Conservation (phyloP, 1,140 invertebrate genomes). For the Thalassaphorura encarpata region DNA sequence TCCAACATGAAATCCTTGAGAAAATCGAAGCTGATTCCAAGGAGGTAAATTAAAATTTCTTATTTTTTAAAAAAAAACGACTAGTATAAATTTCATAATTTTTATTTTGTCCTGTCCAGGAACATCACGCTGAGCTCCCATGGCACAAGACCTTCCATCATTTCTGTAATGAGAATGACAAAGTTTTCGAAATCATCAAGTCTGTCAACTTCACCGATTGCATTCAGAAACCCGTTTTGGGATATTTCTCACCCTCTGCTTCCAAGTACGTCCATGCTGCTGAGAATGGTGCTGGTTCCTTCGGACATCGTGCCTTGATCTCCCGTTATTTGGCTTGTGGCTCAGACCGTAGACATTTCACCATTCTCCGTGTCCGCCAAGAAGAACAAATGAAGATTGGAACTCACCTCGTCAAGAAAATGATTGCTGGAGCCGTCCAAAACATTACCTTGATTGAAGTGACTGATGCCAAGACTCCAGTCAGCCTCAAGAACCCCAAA, state of each 20-base stretch:
- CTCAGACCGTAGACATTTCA: constrained; percentile 20
- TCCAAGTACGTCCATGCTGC: constrained; percentile 21
- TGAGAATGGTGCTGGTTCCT: constrained; percentile 26
- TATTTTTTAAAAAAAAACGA: background rate
- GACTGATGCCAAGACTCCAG: background rate
- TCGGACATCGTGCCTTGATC: constrained; percentile 19
- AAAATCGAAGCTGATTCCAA: background rate
- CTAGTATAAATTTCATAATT: background rate
- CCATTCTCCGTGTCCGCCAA: constrained; percentile 25
- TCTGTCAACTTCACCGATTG: constrained; percentile 33
- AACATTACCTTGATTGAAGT: constrained; percentile 23
- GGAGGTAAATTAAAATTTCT: background rate
- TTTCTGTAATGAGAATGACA: constrained; percentile 28
- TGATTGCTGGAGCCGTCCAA: constrained; percentile 19
- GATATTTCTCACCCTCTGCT: constrained; percentile 19
- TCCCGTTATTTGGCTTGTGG: constrained; percentile 28
- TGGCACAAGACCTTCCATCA: constrained; percentile 28
- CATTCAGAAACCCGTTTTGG: constrained; percentile 28
- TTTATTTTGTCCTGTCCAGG: background rate
- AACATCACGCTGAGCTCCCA: constrained; percentile 6
- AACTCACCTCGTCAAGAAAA: constrained; percentile 13
- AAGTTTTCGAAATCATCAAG: constrained; percentile 34
- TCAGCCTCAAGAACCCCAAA: constrained; percentile 12
- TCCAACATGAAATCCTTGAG: too few relatives aligned
- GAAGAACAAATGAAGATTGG: constrained; percentile 25